Evolutionary conservation across 1,140 invertebrate genomes (phyloP).

Genomic region (Heliconius himera): DNA sequence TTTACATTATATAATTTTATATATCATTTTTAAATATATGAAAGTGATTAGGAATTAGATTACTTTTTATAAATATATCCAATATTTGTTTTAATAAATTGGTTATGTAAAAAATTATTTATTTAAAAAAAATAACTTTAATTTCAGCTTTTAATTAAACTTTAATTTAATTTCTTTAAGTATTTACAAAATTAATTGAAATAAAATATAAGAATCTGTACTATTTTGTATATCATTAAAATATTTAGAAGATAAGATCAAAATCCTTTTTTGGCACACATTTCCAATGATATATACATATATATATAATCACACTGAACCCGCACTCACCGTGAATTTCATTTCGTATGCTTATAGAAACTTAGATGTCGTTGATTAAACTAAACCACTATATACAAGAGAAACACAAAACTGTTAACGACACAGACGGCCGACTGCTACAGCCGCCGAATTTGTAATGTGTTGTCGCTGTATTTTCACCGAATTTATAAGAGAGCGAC

Average conservation of each 20-base stretch:
- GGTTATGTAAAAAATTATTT: background rate
- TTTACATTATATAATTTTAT: constrained; percentile 21
- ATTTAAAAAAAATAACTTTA: background rate
- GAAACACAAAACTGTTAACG: constrained; percentile 56
- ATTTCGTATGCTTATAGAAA: constrained; percentile 71
- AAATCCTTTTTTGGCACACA: background rate
- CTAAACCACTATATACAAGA: constrained; percentile 68
- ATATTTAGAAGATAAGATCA: background rate
- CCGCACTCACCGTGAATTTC: constrained; percentile 79
- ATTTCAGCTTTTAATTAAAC: no score
- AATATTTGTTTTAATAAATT: no score
- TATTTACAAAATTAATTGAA: background rate
- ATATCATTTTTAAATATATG: background rate
- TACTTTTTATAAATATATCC: background rate
- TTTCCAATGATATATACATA: background rate
- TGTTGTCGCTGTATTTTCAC: constrained; percentile 71
- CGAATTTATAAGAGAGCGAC: constrained; percentile 76
- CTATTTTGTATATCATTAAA: background rate
- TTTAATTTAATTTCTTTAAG: no score
- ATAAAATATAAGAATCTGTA: no score
- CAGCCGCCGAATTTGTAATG: constrained; percentile 80
- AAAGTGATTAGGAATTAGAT: background rate
- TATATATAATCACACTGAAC: constrained; percentile 17
- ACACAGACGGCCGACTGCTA: constrained; percentile 59
- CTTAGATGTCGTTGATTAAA: constrained; percentile 58